phyloP scores from a whole-genome alignment of 2,888 invertebrate species.

The Drosophila nr. perissopoda region DNA sequence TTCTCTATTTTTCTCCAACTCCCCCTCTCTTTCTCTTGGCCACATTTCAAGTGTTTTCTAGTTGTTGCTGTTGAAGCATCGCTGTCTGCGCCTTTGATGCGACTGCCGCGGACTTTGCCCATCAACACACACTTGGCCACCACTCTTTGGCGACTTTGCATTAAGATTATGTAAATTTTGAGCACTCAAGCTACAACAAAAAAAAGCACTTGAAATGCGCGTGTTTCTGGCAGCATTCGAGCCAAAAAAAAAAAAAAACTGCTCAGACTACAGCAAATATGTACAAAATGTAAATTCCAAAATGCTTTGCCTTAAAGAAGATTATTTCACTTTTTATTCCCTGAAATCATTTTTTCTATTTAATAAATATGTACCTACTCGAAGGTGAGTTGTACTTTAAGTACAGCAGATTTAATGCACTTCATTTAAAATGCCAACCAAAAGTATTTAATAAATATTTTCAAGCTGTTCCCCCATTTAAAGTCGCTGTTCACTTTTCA shows the following conservation, averaged over 20 bases:
- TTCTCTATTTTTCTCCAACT: neutral
- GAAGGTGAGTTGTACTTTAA: conserved; percentile 11
- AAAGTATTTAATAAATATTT: neutral
- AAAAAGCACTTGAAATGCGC: conserved; percentile 62
- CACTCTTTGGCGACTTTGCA: conserved; percentile 52
- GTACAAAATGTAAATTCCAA: conserved; percentile 7
- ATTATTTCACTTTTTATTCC: conserved; percentile 30
- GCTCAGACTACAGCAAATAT: conserved; percentile 4
- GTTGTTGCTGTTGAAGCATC: conserved; percentile 50
- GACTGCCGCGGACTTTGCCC: conserved; percentile 2
- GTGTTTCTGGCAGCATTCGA: conserved; percentile 74
- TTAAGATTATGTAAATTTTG: conserved; percentile 79
- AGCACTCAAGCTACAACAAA: conserved; percentile 33
- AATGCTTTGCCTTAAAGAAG: conserved; percentile 46
- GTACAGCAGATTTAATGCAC: neutral
- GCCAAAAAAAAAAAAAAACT: conserved; percentile 22
- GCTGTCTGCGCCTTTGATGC: conserved; percentile 58
- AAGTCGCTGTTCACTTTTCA: neutral
- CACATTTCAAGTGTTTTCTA: conserved; percentile 46
- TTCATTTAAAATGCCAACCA: neutral
- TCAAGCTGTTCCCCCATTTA: neutral
- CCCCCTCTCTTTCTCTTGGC: neutral
- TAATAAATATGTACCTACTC: conserved; percentile 52
- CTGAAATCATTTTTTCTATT: conserved; percentile 57
- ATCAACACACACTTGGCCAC: conserved; percentile 4